A percentile compares a stretch with the other conserved stretches of the same genome.
These are phyloP conservation scores for Clytia hemisphaerica DNA, from an alignment of 30 jellyfish, hydroid and myxozoan species.

Conservation along the genomic window DNA sequence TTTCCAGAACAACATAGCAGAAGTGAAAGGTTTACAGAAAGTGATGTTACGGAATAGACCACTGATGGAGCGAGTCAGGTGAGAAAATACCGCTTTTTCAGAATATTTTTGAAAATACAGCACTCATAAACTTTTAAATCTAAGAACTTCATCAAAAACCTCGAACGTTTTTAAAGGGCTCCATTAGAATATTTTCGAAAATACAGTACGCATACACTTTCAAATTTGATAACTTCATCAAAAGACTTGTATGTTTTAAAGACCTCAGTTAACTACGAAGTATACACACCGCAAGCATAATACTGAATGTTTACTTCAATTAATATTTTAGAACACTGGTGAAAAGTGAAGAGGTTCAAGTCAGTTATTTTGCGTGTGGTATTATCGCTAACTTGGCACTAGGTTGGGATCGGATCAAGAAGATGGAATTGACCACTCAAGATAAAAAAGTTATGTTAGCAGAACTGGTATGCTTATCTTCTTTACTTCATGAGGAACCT, in stretches of 20 bases:
- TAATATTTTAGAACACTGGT: conserved; percentile 43
- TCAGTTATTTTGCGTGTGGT: conserved; percentile 92
- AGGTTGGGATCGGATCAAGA: conserved; percentile 46
- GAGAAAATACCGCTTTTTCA: not conserved
- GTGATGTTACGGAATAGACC: conserved; percentile 40
- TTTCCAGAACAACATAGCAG: conserved; percentile 81
- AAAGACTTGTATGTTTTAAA: too few species aligned
- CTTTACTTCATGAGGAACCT: too few species aligned
- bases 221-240: too few species aligned
- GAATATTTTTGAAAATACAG: not conserved
- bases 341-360: conserved; percentile 62
- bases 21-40: conserved; percentile 59
- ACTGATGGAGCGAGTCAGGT: conserved; percentile 71
- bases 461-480: conserved; percentile 44
- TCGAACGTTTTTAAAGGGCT: not conserved
- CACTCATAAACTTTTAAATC: not conserved
- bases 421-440: conserved; percentile 19
- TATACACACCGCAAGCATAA: not conserved
- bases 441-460: conserved; percentile 43
- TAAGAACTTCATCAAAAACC: not conserved
- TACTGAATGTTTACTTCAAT: not conserved
- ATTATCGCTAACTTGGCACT: conserved; percentile 63
- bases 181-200: not conserved
- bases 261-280: not conserved
- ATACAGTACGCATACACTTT: too few species aligned